Base-by-base conservation (phyloP, 30 jellyfish, hydroid and myxozoan genomes). In the Turritopsis dohrnii region DNA sequence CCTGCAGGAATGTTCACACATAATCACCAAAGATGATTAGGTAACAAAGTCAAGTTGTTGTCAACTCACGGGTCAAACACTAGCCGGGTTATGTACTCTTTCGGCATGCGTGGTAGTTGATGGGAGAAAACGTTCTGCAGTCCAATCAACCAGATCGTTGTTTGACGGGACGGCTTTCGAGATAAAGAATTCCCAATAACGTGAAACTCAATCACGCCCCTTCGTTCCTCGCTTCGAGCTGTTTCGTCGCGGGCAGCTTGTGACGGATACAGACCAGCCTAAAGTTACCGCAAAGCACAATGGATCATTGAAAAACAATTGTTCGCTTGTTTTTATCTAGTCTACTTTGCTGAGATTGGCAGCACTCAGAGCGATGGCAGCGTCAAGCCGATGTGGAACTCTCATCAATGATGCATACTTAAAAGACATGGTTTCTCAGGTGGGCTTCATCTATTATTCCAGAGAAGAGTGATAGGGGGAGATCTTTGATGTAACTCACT, bases 51-150 rank as follows among this genome's bases (percentile, higher is more conserved):
- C n/a, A n/a, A n/a, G n/a, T n/a, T n/a, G n/a, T n/a, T 3, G 60
- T 41, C 9, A 28, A 87, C 98, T 71, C 76, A 93, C 98, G 96
- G 96, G 72, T 93, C 98, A 66, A 93, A 93, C 54, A 93, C 96
- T 4, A 93, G 96, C 71, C 98, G 54, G 26, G 98, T 84, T 19
- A 93, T 93, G 83, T 93, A 93, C 75, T 93, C 98, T 28, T 93
- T 85, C 22, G 98, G 98, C 98, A 93, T 93, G 19, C 98, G 83
- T 29, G 98, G 98, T 52, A 93, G 86, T 82, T 93, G 98, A 79
- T 93, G 88, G 0, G 96, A 84, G 72, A 93, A 93, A 5, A 93
- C 98, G 54, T 93, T 93, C 66, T 93, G 98, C 28, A 93, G 72
- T 1, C 98, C 98, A 28, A 93, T 84, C 54, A 93, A 84, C 98